A percentile compares a stretch with the other conserved stretches of the same genome.
These are phyloP conservation scores for Cerceris rybyensis DNA, from an alignment of 2,888 invertebrate species.

Conservation along the genomic window DNA sequence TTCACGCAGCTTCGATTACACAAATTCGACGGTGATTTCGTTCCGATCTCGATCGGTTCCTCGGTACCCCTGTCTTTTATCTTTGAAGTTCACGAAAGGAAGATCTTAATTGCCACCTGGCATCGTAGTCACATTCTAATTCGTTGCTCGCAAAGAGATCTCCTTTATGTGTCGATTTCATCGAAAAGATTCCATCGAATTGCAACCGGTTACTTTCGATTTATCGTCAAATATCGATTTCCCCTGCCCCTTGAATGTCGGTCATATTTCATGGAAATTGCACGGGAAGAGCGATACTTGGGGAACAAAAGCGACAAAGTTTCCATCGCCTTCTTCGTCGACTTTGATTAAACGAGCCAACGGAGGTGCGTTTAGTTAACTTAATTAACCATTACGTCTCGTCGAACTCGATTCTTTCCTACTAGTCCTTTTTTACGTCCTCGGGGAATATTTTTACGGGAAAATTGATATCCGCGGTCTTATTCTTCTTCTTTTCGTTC, in stretches of 20 bases:
- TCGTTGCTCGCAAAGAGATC: too few species aligned
- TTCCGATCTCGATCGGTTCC: not conserved
- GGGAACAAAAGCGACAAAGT: not conserved
- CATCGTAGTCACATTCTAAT: too few species aligned
- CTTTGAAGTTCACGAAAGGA: too few species aligned
- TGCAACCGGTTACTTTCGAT: too few species aligned
- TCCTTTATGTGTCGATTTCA: too few species aligned
- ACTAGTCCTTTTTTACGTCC: not conserved
- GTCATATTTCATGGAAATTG: too few species aligned
- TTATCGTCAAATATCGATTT: too few species aligned
- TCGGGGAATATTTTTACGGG: not conserved
- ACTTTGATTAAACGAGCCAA: slow-evolving; percentile 21
- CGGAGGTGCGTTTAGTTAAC: slow-evolving; percentile 28
- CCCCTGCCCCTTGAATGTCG: too few species aligned
- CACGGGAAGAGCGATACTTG: not conserved
- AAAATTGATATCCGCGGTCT: not conserved
- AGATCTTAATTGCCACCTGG: too few species aligned
- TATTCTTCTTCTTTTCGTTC: not conserved
- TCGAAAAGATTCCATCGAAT: too few species aligned
- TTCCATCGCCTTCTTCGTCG: not conserved
- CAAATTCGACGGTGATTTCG: slow-evolving; percentile 8
- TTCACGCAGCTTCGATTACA: slow-evolving; percentile 1
- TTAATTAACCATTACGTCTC: slow-evolving; percentile 41
- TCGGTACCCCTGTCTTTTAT: too few species aligned
- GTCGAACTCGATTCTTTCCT: slow-evolving; percentile 10